Conservation (phyloP, 1,140 invertebrate species). For the Meloidogyne floridensis region DNA sequence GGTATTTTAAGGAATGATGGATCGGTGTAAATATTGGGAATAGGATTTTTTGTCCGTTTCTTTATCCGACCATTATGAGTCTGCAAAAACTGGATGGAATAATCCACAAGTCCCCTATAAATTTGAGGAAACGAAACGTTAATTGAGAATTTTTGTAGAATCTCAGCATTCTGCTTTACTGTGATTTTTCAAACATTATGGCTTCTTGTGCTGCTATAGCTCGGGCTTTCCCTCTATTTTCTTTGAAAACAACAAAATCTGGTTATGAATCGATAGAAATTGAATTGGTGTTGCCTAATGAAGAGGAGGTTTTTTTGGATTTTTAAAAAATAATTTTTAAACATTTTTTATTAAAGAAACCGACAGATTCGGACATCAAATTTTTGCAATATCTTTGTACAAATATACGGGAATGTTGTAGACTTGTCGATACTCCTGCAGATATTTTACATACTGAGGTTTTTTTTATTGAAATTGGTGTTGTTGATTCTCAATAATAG, state of each 20-base stretch:
- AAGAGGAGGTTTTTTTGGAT: conserved; percentile 33
- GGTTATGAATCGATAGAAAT: conserved; percentile 40
- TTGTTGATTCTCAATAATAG: too few species aligned
- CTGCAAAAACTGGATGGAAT: too few species aligned
- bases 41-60: too few species aligned
- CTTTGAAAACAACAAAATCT: conserved; percentile 39
- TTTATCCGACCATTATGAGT: too few species aligned
- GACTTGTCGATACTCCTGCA: conserved; percentile 56
- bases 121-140: too few species aligned
- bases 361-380: conserved; percentile 46
- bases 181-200: conserved; percentile 52
- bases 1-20: too few species aligned
- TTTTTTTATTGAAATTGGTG: neutral
- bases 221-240: conserved; percentile 53
- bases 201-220: conserved; percentile 52
- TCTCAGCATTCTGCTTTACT: conserved; percentile 52
- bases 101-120: too few species aligned
- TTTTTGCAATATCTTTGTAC: conserved; percentile 52
- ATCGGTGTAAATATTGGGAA: too few species aligned
- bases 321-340: neutral
- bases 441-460: conserved; percentile 56
- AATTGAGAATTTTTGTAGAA: conserved; percentile 28
- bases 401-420: conserved; percentile 43
- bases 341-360: conserved; percentile 33
- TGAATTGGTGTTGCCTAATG: conserved; percentile 57